These are phyloP conservation scores for Ameiurus melas DNA, from an alignment of 2,113 vertebrate genomes.

Conservation along the genomic window DNA sequence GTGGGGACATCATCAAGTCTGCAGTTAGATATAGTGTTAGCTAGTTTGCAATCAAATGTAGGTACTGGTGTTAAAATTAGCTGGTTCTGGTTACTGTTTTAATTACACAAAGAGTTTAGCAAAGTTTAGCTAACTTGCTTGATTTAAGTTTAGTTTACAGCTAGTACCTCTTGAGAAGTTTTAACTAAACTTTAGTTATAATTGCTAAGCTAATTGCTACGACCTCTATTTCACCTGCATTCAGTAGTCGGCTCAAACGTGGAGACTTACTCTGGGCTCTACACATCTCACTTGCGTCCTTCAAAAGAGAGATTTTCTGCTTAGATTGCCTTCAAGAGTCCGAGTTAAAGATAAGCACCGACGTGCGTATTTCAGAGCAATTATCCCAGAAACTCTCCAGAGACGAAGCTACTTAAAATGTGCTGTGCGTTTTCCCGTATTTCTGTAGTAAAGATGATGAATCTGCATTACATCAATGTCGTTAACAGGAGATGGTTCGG, in stretches of 20 bases:
- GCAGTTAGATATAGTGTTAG: not conserved
- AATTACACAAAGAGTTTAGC: not conserved
- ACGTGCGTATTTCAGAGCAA: conserved; percentile 42
- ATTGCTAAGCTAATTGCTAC: not conserved
- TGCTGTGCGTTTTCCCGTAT: not conserved
- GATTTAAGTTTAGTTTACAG: not conserved
- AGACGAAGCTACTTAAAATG: conserved; percentile 46
- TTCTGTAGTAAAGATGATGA: not conserved
- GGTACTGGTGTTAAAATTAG: not conserved
- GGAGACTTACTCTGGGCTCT: conserved; percentile 33
- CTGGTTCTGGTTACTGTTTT: not conserved
- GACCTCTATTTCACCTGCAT: conserved; percentile 49
- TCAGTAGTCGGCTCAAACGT: conserved; percentile 29
- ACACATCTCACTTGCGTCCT: conserved; percentile 48
- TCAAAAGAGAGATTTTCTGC: conserved; percentile 53
- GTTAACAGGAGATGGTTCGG: not conserved
- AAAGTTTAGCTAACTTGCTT: not conserved
- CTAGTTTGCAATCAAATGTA: not conserved
- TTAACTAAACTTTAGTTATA: no score
- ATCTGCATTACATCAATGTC: not conserved
- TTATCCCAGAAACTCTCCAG: conserved; percentile 40
- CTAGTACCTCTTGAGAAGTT: not conserved
- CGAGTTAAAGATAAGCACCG: conserved; percentile 48
- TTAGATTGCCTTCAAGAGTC: conserved; percentile 47
- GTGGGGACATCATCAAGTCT: no score